These are phyloP conservation scores for Sebastes elongatus DNA, from an alignment of 2,797 vertebrate species.

Conservation along the genomic window DNA sequence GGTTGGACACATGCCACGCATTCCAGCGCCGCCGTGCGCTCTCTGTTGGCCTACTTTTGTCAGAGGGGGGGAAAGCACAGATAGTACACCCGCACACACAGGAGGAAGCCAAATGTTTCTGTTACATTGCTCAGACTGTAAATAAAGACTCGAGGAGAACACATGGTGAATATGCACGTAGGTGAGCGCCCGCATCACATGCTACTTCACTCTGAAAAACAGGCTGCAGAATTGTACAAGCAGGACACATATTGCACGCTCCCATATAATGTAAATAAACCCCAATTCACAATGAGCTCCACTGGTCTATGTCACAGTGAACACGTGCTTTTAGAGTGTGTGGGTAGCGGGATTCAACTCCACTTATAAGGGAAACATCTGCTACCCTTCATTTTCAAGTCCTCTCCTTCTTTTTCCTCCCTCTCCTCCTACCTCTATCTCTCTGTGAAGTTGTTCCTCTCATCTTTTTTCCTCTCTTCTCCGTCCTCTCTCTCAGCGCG, in stretches of 20 bases:
- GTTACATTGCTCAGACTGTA: conserved; percentile 14
- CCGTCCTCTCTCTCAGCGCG: conserved; percentile 1
- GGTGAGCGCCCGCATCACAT: background rate
- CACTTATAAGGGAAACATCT: conserved; percentile 70
- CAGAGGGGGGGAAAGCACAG: background rate
- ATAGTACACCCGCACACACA: background rate
- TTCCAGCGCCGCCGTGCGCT: conserved; percentile 49
- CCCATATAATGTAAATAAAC: background rate
- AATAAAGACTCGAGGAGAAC: conserved; percentile 31
- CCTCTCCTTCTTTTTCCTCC: conserved; percentile 12
- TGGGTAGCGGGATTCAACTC: conserved; percentile 29
- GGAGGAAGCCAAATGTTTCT: background rate
- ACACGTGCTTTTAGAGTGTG: conserved; percentile 17
- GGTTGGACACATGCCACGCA: conserved; percentile 59
- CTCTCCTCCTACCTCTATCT: background rate
- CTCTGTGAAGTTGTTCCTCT: conserved; percentile 35
- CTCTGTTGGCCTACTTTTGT: conserved; percentile 63
- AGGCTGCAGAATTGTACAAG: background rate
- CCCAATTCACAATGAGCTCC: background rate
- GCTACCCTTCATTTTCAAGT: conserved; percentile 30
- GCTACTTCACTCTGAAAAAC: conserved; percentile 9
- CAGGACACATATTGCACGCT: background rate
- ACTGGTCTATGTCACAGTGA: conserved; percentile 25
- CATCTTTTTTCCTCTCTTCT: conserved; percentile 6
- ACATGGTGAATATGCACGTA: background rate